Conservation (phyloP, 2,888 invertebrate genomes). For the Globia sparganii region DNA sequence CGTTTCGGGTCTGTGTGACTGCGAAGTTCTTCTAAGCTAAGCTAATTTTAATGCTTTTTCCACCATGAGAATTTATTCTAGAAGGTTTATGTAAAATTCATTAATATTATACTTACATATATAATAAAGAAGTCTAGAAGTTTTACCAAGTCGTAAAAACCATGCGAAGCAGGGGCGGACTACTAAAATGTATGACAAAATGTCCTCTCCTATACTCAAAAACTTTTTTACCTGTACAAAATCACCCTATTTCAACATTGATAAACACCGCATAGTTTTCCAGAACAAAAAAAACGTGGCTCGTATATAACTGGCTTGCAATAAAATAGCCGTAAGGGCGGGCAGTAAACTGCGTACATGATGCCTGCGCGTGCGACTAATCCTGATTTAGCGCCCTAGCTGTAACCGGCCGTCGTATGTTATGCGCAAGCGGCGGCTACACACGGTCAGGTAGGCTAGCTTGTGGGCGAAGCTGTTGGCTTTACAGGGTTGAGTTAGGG, state of each 20-base stretch:
- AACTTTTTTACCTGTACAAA: conserved; percentile 16
- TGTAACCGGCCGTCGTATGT: conserved; percentile 80
- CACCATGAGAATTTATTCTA: too few relatives aligned
- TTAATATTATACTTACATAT: too few relatives aligned
- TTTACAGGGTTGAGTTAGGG: neutral
- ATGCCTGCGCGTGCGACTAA: conserved; percentile 85
- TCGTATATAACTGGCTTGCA: conserved; percentile 79
- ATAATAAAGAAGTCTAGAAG: too few relatives aligned
- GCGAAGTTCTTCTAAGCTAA: too few relatives aligned
- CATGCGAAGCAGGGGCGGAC: too few relatives aligned
- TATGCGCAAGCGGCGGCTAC: conserved; percentile 79
- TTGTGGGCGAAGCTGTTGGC: conserved; percentile 47
- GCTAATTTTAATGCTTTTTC: too few relatives aligned
- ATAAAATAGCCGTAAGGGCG: conserved; percentile 83
- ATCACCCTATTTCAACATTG: conserved; percentile 46
- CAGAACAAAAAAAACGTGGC: conserved; percentile 58
- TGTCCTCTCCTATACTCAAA: neutral
- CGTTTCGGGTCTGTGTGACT: too few relatives aligned
- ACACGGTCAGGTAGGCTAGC: conserved; percentile 66
- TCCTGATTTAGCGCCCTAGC: conserved; percentile 88
- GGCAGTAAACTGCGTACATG: conserved; percentile 85
- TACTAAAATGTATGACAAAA: too few relatives aligned
- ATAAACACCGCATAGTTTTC: conserved; percentile 62
- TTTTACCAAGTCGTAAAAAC: too few relatives aligned
- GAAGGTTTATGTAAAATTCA: too few relatives aligned